Conservation (phyloP, 1,140 invertebrate species). For the Berghia stephanieae region DNA sequence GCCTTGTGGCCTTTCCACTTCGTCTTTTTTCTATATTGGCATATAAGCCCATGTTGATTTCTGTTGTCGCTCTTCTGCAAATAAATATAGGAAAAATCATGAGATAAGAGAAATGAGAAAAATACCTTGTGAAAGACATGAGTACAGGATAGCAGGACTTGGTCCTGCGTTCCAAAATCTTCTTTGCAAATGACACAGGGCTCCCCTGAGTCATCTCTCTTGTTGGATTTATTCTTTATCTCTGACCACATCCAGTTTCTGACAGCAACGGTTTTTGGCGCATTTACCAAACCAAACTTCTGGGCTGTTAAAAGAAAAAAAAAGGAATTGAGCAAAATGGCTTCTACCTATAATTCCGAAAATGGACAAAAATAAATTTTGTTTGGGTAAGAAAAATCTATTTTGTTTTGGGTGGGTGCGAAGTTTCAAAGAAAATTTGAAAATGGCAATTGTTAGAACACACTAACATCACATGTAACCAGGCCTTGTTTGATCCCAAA, state of each 20-base stretch:
- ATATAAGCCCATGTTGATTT: no score
- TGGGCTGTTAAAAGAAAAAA: constrained; percentile 56
- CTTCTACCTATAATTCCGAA: no score
- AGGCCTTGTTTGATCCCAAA: no score
- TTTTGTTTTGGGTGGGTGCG: no score
- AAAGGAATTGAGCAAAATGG: no score
- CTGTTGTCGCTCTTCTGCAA: background rate
- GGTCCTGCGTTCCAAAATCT: constrained; percentile 61
- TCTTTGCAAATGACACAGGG: constrained; percentile 67
- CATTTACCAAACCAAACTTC: constrained; percentile 60
- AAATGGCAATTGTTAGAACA: no score
- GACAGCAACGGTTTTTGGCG: constrained; percentile 46
- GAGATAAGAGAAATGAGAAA: background rate
- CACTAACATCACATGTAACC: no score
- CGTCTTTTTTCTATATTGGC: no score
- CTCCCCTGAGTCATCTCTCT: constrained; percentile 58
- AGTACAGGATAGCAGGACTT: constrained; percentile 65
- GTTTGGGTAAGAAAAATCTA: no score
- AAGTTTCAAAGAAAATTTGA: no score
- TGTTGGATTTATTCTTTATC: constrained; percentile 58
- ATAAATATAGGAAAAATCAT: background rate
- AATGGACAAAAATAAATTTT: no score
- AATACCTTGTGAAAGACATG: constrained; percentile 65
- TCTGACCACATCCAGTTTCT: constrained; percentile 59
- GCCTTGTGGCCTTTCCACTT: no score